Evolutionary conservation across 2,113 vertebrate genomes (phyloP).

Genomic region (Pycnonotus jocosus): DNA sequence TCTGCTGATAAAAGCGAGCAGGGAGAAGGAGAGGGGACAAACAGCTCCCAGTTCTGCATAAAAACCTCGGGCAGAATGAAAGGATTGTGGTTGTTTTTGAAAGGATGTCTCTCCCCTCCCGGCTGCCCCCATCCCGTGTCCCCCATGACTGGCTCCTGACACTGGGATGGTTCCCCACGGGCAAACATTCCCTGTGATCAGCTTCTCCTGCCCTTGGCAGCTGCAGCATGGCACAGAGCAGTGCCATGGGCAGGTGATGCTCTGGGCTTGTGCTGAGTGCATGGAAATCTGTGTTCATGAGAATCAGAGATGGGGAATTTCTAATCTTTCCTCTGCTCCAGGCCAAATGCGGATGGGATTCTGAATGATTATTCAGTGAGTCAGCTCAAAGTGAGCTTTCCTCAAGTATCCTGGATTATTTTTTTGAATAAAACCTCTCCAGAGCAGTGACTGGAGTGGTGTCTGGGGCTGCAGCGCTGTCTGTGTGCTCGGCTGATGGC

Average conservation of each 20-base stretch:
- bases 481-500: neutral
- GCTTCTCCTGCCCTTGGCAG: neutral
- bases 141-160: fast-evolving
- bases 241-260: neutral
- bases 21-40: neutral
- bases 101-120: neutral
- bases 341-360: neutral
- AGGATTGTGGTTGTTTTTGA: neutral
- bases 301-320: neutral
- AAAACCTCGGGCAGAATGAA: neutral
- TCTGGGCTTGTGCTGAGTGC: neutral
- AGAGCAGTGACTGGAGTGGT: neutral
- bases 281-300: neutral
- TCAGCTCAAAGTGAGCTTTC: neutral
- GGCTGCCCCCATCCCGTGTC: neutral
- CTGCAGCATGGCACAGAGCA: neutral
- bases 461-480: neutral
- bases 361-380: neutral
- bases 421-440: neutral
- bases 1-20: neutral
- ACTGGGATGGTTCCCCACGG: fast-evolving
- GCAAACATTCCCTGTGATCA: fast-evolving
- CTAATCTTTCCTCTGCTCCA: neutral
- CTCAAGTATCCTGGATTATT: neutral
- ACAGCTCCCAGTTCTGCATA: neutral